These are phyloP conservation scores for Whitmania pigra DNA, from an alignment of 1,140 invertebrate genomes.

Conservation along the genomic window DNA sequence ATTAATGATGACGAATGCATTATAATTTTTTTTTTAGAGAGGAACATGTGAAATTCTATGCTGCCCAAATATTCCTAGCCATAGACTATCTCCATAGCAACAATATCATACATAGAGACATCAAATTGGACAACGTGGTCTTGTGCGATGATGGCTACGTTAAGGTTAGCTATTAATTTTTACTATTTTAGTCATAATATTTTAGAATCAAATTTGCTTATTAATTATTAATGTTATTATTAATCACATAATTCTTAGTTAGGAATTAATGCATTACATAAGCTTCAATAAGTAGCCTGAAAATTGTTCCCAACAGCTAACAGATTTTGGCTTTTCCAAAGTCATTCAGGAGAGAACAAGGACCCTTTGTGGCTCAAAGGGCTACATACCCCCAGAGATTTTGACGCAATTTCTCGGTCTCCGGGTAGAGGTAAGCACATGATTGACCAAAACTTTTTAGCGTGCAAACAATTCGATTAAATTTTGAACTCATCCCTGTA, in stretches of 20 bases:
- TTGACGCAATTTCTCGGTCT: neutral
- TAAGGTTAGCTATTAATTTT: neutral
- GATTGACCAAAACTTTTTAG: too few relatives aligned
- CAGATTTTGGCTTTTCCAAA: conserved; percentile 10
- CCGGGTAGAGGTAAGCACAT: too few relatives aligned
- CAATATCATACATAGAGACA: conserved; percentile 94
- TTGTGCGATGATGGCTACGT: neutral
- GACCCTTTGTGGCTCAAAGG: neutral
- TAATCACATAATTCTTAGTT: neutral
- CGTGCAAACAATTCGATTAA: too few relatives aligned
- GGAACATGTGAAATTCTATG: conserved; percentile 63
- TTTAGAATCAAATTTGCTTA: too few relatives aligned
- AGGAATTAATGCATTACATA: neutral
- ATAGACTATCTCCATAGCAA: conserved; percentile 99
- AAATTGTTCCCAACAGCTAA: neutral
- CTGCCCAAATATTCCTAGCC: conserved; percentile 95
- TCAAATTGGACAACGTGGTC: conserved; percentile 83
- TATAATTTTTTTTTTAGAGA: conserved; percentile 3
- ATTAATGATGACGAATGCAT: too few relatives aligned
- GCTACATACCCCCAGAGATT: neutral
- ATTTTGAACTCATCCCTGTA: neutral
- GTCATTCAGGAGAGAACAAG: neutral
- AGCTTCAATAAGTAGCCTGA: neutral
- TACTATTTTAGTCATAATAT: too few relatives aligned
- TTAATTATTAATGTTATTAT: neutral